A percentile compares a stretch with the other conserved stretches of the same genome.
These are phyloP conservation scores for Laupala kohalensis DNA, from an alignment of 1,140 invertebrate genomes.

Conservation along the genomic window DNA sequence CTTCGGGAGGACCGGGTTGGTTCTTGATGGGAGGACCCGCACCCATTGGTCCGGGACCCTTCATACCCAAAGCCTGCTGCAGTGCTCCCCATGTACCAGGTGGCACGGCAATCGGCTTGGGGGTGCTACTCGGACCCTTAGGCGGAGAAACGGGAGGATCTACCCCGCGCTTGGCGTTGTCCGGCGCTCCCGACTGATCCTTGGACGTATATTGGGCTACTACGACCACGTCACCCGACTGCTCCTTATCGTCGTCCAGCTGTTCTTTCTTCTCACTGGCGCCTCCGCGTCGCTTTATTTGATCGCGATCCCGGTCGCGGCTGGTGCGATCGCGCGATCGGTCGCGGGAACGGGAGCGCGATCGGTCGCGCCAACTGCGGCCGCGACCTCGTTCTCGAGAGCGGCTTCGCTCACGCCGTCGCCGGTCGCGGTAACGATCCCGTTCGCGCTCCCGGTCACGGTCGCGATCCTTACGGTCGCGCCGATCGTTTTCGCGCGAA, in stretches of 20 bases:
- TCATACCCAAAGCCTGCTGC: too few relatives aligned
- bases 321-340: slow-evolving; percentile 3
- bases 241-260: not conserved
- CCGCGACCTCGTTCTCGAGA: slow-evolving; percentile 9
- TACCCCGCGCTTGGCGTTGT: not conserved
- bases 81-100: not conserved
- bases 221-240: not conserved
- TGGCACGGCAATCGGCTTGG: not conserved
- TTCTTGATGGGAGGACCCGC: too few relatives aligned
- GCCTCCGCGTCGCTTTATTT: not conserved
- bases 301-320: slow-evolving; percentile 7
- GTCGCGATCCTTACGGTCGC: slow-evolving; percentile 6
- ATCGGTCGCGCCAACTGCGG: not conserved
- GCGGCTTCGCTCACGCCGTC: slow-evolving; percentile 9
- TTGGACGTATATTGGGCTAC: not conserved
- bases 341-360: not conserved
- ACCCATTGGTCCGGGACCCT: too few relatives aligned
- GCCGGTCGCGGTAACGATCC: slow-evolving; percentile 8
- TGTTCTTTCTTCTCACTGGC: not conserved
- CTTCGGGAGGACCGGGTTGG: not conserved
- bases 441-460: slow-evolving; percentile 12
- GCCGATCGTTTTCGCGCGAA: slow-evolving; percentile 1
- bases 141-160: too few relatives aligned
- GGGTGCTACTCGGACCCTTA: too few relatives aligned
- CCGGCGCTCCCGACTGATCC: not conserved